These are phyloP conservation scores for Rachycentron canadum DNA, from an alignment of 2,797 vertebrate species.

Conservation along the genomic window DNA sequence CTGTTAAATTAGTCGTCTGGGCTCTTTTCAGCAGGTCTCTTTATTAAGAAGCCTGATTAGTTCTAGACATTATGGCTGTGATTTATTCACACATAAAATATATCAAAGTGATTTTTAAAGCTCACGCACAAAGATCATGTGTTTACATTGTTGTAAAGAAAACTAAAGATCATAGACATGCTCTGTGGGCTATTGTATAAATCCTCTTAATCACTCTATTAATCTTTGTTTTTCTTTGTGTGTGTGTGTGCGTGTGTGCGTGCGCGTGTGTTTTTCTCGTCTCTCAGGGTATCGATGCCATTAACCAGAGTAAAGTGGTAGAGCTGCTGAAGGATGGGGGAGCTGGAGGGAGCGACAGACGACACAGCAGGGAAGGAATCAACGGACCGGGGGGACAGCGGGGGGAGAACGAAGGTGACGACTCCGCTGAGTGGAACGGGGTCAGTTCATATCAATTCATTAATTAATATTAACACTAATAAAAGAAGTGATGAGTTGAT, in stretches of 20 bases:
- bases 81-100: constrained; percentile 35
- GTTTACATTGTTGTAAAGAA: constrained; percentile 4
- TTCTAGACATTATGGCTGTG: constrained; percentile 16
- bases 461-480: not conserved
- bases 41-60: constrained; percentile 6
- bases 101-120: constrained; percentile 23
- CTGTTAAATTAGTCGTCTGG: constrained; percentile 21
- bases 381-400: constrained; percentile 73
- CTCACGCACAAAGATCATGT: constrained; percentile 24
- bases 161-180: not conserved
- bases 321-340: constrained; percentile 90
- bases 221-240: not conserved
- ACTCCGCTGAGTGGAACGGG: constrained; percentile 89
- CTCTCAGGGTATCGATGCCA: constrained; percentile 89
- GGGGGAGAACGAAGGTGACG: constrained; percentile 85
- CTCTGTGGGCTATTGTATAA: not conserved
- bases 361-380: constrained; percentile 79
- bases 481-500: not conserved
- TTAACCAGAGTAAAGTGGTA: constrained; percentile 93
- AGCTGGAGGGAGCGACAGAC: constrained; percentile 77
- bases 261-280: not conserved
- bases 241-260: not conserved
- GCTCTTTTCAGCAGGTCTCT: not conserved
- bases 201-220: not conserved
- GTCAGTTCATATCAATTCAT: constrained; percentile 81